Evolutionary conservation across 92 coral and sea anemone genomes (phyloP).

Genomic region (Virgularia gustaviana): DNA sequence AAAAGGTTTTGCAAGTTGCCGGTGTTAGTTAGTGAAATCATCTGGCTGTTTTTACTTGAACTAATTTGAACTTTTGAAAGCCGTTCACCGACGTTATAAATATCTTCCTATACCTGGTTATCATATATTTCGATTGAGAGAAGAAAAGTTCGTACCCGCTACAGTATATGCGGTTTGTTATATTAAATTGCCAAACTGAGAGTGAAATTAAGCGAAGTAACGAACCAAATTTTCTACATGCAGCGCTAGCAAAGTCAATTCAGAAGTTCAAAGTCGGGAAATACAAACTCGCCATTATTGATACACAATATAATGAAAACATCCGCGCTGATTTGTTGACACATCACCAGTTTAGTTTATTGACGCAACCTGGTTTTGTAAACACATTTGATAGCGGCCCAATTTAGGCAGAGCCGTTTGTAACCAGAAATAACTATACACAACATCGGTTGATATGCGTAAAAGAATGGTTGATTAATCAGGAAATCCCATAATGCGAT

Average conservation of each 20-base stretch:
- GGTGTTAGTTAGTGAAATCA: background rate
- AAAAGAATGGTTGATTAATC: background rate
- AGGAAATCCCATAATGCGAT: constrained; percentile 35
- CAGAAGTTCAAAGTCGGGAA: constrained; percentile 37
- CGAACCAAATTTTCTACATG: too few species aligned
- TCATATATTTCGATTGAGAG: too few species aligned
- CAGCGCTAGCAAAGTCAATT: background rate
- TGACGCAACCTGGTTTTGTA: constrained; percentile 32
- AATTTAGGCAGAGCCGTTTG: background rate
- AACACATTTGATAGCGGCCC: constrained; percentile 12
- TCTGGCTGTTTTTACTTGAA: background rate
- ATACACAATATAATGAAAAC: constrained; percentile 26
- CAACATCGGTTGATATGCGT: background rate
- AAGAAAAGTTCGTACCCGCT: too few species aligned
- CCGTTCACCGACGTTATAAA: too few species aligned
- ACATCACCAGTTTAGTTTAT: constrained; percentile 26
- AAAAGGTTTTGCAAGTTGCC: constrained; percentile 42
- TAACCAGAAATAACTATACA: background rate
- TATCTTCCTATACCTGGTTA: too few species aligned
- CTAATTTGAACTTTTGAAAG: too few species aligned
- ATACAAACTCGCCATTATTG: constrained; percentile 34
- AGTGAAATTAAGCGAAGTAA: too few species aligned
- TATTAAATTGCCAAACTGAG: too few species aligned
- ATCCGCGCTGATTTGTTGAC: constrained; percentile 37
- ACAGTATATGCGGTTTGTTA: too few species aligned